A percentile compares a stretch with the other conserved stretches of the same genome.
These are phyloP conservation scores for Phyllotreta striolata DNA, from an alignment of 2,888 invertebrate genomes.

Conservation along the genomic window DNA sequence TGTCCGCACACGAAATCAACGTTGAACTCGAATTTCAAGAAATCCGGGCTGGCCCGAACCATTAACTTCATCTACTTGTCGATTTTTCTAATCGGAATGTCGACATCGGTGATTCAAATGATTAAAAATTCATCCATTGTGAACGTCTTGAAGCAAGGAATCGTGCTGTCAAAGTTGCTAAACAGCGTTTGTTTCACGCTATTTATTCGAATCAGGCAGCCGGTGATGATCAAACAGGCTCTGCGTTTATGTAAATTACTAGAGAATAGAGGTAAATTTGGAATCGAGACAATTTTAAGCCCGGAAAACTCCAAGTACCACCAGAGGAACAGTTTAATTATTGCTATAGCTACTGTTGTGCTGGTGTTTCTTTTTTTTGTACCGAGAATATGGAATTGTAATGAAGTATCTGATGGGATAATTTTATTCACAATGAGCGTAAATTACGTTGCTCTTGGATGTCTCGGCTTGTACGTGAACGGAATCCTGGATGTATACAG, in stretches of 20 bases:
- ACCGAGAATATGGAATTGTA: neutral
- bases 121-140: neutral
- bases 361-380: neutral
- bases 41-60: neutral
- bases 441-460: constrained; percentile 4
- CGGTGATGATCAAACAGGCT: neutral
- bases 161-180: neutral
- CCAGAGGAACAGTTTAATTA: neutral
- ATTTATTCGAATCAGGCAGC: constrained; percentile 1
- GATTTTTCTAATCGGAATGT: neutral
- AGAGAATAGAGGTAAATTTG: constrained; percentile 15
- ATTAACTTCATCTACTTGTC: constrained; percentile 10
- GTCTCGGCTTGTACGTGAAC: neutral
- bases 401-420: neutral
- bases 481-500: neutral
- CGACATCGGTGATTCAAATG: neutral
- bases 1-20: constrained; percentile 9
- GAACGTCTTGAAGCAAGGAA: neutral
- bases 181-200: neutral
- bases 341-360: neutral
- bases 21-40: neutral
- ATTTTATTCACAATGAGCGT: constrained; percentile 1
- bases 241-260: constrained; percentile 5
- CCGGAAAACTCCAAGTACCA: constrained; percentile 4
- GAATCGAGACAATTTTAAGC: constrained; percentile 6